Percentiles rank a stretch among this genome's conserved stretches.
Conservation (phyloP, 1,140 invertebrate species). For the Drosophila prosaltans region DNA sequence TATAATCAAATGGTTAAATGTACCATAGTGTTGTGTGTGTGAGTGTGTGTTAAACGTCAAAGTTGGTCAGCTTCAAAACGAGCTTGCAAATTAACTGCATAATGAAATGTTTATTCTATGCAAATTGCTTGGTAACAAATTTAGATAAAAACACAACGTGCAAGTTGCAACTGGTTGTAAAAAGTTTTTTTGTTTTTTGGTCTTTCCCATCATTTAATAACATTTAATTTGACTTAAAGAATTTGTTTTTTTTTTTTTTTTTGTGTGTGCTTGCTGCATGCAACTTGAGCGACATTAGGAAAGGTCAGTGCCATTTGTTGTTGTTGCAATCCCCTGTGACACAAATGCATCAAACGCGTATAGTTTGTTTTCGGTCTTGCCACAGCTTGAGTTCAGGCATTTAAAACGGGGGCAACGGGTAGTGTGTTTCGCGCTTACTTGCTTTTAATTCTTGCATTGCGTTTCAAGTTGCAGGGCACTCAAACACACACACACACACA, state of each 20-base stretch:
- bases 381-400: slow-evolving; percentile 21
- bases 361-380: slow-evolving; percentile 37
- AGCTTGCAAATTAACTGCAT: slow-evolving; percentile 17
- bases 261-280: slow-evolving; percentile 58
- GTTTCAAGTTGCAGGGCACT: slow-evolving; percentile 80
- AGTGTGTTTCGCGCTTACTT: slow-evolving; percentile 74
- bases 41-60: background rate
- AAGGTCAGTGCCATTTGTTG: slow-evolving; percentile 71
- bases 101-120: slow-evolving; percentile 16
- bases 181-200: background rate
- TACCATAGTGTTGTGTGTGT: background rate
- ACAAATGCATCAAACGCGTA: slow-evolving; percentile 78
- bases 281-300: slow-evolving; percentile 77
- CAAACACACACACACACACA: slow-evolving; percentile 54
- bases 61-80: slow-evolving; percentile 8
- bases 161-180: background rate
- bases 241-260: background rate
- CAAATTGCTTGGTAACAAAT: slow-evolving; percentile 9
- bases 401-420: slow-evolving; percentile 14
- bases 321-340: slow-evolving; percentile 49
- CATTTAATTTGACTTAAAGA: slow-evolving; percentile 10
- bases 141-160: background rate
- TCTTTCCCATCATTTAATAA: slow-evolving; percentile 14
- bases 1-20: slow-evolving; percentile 2
- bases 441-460: slow-evolving; percentile 80